Evolutionary conservation across 2,113 vertebrate genomes (phyloP).

Genomic region (Zosterops japonicus): DNA sequence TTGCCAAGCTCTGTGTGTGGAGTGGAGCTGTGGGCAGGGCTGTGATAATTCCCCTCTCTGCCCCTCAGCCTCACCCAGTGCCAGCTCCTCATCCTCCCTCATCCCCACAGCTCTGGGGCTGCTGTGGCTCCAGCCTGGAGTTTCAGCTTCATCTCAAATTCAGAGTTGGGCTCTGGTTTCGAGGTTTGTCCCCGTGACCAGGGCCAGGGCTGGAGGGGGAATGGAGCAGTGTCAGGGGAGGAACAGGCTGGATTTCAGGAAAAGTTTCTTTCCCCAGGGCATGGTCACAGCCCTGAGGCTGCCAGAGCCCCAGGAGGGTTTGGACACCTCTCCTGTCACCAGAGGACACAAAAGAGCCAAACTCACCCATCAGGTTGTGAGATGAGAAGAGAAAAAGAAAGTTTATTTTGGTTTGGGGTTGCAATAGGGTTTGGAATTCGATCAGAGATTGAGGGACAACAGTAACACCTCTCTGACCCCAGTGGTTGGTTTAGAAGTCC

Average conservation of each 20-base stretch:
- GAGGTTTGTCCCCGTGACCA: not conserved
- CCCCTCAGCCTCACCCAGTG: not conserved
- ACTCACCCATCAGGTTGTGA: too few relatives aligned
- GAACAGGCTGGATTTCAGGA: accelerated
- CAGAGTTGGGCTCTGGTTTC: not conserved
- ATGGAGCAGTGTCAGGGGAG: accelerated
- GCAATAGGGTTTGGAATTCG: too few relatives aligned
- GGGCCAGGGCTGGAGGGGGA: not conserved
- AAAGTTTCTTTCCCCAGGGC: too few relatives aligned
- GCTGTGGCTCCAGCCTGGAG: not conserved
- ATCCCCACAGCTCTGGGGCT: not conserved
- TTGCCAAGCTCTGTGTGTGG: not conserved
- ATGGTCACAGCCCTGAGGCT: accelerated
- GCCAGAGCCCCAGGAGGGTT: not conserved
- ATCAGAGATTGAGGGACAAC: too few relatives aligned
- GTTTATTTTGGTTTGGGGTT: too few relatives aligned
- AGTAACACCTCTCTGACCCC: too few relatives aligned
- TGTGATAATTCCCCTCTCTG: not conserved
- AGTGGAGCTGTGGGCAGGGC: not conserved
- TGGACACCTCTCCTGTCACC: not conserved
- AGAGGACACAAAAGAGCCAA: too few relatives aligned
- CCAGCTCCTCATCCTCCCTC: not conserved
- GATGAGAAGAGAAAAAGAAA: too few relatives aligned
- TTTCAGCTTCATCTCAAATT: not conserved
- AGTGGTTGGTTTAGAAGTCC: too few relatives aligned